phyloP scores from a whole-genome alignment of 30 jellyfish, hydroid and myxozoan genomes.

The Rhopilema esculentum region DNA sequence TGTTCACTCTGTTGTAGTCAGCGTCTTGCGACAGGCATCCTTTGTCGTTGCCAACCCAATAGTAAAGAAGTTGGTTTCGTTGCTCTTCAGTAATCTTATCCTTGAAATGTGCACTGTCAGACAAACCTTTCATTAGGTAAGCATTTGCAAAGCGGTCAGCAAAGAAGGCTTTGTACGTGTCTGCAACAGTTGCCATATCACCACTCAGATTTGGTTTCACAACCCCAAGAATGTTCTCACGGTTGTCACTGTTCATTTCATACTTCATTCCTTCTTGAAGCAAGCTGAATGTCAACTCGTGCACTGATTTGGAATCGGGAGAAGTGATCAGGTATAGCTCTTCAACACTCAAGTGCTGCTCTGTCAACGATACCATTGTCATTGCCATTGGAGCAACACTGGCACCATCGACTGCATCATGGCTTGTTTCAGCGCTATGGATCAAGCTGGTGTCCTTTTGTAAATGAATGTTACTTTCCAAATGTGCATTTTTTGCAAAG shows the following conservation, averaged over 20 bases:
- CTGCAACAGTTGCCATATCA: conserved; percentile 52
- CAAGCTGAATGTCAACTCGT: conserved; percentile 53
- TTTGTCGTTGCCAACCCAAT: conserved; percentile 27
- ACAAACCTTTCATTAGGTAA: conserved; percentile 49
- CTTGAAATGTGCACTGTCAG: conserved; percentile 45
- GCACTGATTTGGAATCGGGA: conserved; percentile 54
- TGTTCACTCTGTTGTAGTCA: conserved; percentile 61
- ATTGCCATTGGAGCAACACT: conserved; percentile 43
- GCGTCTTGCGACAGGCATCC: conserved; percentile 39
- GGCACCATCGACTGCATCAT: conserved; percentile 58
- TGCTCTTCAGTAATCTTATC: conserved; percentile 61
- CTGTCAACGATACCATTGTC: conserved; percentile 22
- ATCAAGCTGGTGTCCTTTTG: not conserved
- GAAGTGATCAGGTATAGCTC: conserved; percentile 65
- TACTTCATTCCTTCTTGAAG: conserved; percentile 71
- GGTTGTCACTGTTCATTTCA: conserved; percentile 33
- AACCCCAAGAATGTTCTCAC: conserved; percentile 55
- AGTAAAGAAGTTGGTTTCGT: conserved; percentile 50
- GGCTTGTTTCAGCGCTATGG: not conserved
- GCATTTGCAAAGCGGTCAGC: conserved; percentile 50
- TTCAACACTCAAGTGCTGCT: conserved; percentile 24
- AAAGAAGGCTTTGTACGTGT: conserved; percentile 37
- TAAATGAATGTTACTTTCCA: conserved; percentile 22
- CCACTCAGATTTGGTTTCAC: conserved; percentile 46
- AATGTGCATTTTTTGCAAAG: conserved; percentile 18